These are phyloP conservation scores for Parascotia fuliginaria DNA, from an alignment of 2,888 invertebrate species.

Conservation along the genomic window DNA sequence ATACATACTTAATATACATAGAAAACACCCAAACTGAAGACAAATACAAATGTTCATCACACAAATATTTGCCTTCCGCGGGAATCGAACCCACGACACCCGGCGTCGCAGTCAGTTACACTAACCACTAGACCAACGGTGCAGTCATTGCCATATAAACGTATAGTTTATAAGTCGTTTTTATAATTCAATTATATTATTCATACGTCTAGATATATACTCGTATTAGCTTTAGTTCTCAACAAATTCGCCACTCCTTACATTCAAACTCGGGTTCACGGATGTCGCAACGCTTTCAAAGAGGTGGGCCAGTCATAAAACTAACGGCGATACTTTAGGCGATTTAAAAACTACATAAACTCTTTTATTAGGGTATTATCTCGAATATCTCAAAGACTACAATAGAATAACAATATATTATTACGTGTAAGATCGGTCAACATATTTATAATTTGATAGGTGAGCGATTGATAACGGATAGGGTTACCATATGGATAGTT, in stretches of 20 bases:
- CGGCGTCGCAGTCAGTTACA: too few relatives aligned
- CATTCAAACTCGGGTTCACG: not conserved
- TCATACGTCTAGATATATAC: too few relatives aligned
- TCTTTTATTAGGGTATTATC: conserved; percentile 43
- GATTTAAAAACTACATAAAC: conserved; percentile 40
- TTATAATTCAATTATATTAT: too few relatives aligned
- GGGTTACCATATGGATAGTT: too few relatives aligned
- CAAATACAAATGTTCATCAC: too few relatives aligned
- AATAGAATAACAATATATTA: conserved; percentile 40
- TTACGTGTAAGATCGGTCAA: conserved; percentile 37
- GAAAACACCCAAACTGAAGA: too few relatives aligned
- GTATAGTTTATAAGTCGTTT: too few relatives aligned
- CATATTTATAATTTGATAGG: conserved; percentile 36
- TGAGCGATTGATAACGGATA: conserved; percentile 26
- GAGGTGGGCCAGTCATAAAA: conserved; percentile 37
- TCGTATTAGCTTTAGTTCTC: conserved; percentile 12
- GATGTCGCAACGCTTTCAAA: conserved; percentile 26
- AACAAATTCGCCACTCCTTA: conserved; percentile 31
- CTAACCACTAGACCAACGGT: too few relatives aligned
- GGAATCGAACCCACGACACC: too few relatives aligned
- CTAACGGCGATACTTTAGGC: conserved; percentile 24
- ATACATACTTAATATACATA: too few relatives aligned
- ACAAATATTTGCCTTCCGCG: too few relatives aligned
- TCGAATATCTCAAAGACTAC: conserved; percentile 37
- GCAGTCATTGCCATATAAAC: too few relatives aligned